Evolutionary conservation across 2,888 invertebrate genomes (phyloP).

Genomic region (Parochlus steinenii): DNA sequence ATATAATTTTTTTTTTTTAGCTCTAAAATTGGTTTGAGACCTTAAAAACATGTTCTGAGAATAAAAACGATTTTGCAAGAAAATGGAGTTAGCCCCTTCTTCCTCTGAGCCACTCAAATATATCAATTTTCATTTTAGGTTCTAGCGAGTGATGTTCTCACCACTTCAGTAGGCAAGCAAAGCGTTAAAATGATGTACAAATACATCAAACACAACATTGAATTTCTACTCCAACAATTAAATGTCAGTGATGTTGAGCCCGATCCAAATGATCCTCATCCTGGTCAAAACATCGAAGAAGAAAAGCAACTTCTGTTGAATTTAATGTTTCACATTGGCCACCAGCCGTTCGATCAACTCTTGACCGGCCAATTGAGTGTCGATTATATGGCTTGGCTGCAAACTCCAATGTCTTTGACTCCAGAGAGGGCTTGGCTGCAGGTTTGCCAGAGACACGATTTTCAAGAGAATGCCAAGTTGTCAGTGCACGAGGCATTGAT

Average conservation of each 20-base stretch:
- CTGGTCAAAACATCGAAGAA: conserved; percentile 27
- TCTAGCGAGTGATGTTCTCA: conserved; percentile 45
- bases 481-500: conserved; percentile 30
- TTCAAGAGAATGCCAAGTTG: conserved; percentile 27
- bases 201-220: conserved; percentile 49
- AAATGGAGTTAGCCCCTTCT: no score
- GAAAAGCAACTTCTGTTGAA: conserved; percentile 40
- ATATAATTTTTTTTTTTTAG: no score
- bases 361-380: conserved; percentile 31
- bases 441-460: conserved; percentile 30
- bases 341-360: conserved; percentile 53
- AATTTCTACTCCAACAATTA: conserved; percentile 47
- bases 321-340: conserved; percentile 67
- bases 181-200: conserved; percentile 49
- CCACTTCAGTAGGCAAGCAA: conserved; percentile 39
- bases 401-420: conserved; percentile 31
- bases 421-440: conserved; percentile 31
- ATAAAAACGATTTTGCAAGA: no score
- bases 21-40: no score
- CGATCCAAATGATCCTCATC: conserved; percentile 21
- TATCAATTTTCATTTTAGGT: no score
- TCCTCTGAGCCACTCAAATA: no score
- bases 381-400: conserved; percentile 31
- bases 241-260: conserved; percentile 27
- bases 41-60: no score